phyloP scores from a whole-genome alignment of 1,140 invertebrate genomes.

The Periplaneta americana region DNA sequence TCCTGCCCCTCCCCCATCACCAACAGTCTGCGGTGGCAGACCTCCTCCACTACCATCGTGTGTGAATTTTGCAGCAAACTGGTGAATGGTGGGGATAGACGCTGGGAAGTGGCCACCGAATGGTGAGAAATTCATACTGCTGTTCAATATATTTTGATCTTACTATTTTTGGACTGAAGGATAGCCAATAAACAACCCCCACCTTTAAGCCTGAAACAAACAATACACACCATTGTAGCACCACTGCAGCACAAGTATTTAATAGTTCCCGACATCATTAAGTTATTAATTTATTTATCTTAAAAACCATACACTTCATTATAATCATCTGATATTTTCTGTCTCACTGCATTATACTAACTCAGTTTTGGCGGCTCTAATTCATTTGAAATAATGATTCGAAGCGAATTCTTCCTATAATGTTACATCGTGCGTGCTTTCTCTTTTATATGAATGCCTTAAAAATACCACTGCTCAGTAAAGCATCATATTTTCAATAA shows the following conservation, averaged over 20 bases:
- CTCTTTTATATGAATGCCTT: neutral
- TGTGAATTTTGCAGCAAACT: conserved; percentile 30
- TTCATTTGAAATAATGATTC: neutral
- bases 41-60: conserved; percentile 18
- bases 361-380: neutral
- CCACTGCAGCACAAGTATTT: neutral
- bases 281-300: neutral
- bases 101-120: conserved; percentile 58
- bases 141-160: neutral
- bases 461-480: neutral
- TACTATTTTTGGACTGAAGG: neutral
- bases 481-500: neutral
- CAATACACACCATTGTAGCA: neutral
- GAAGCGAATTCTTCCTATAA: neutral
- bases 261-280: neutral
- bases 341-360: neutral
- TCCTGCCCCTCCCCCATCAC: conserved; percentile 37
- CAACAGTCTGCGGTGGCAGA: conserved; percentile 11
- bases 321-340: neutral
- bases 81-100: conserved; percentile 55
- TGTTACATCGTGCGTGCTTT: neutral
- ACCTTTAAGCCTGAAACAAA: neutral
- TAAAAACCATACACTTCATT: neutral
- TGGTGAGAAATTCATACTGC: conserved; percentile 55
- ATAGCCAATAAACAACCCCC: neutral